A percentile compares a stretch with the other conserved stretches of the same genome.
Evolutionary conservation across 2,113 vertebrate genomes (phyloP).

Genomic region (Neogale vison): DNA sequence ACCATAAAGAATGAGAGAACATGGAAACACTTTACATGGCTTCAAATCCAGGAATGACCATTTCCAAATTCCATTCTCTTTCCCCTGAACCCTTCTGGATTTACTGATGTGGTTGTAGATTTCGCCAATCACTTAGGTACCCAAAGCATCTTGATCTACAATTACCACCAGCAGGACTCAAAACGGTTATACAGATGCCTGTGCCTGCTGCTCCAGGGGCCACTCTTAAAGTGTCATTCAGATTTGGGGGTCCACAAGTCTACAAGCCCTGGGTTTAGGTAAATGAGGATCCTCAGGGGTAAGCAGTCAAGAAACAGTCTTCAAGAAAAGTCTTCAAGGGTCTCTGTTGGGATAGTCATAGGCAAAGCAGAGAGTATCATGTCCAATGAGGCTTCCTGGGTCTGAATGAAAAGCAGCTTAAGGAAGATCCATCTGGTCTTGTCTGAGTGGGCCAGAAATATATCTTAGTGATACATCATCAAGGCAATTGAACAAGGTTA

Average conservation of each 20-base stretch:
- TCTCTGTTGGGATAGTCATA: not conserved
- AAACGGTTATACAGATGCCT: not conserved
- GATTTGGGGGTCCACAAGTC: not conserved
- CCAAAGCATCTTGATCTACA: not conserved
- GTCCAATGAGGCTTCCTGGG: not conserved
- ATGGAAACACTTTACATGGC: not conserved
- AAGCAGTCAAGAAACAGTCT: not conserved
- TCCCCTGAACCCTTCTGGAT: not conserved
- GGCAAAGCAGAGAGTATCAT: not conserved
- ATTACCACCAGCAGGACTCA: not conserved
- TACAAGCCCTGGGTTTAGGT: not conserved
- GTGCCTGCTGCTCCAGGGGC: not conserved
- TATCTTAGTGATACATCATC: no score
- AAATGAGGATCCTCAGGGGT: not conserved
- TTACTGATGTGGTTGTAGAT: not conserved
- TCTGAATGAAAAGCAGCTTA: not conserved
- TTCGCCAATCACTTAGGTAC: not conserved
- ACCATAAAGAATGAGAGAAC: not conserved
- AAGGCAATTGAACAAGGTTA: not conserved
- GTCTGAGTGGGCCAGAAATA: not conserved
- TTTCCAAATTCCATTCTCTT: not conserved
- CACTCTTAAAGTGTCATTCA: not conserved
- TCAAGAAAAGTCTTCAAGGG: not conserved
- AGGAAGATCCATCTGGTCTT: not conserved
- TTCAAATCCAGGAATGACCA: not conserved